Evolutionary conservation across 2,113 vertebrate species (phyloP), one percentile per base, ranked within the genome.

Genomic region (Gulo gulo): DNA sequence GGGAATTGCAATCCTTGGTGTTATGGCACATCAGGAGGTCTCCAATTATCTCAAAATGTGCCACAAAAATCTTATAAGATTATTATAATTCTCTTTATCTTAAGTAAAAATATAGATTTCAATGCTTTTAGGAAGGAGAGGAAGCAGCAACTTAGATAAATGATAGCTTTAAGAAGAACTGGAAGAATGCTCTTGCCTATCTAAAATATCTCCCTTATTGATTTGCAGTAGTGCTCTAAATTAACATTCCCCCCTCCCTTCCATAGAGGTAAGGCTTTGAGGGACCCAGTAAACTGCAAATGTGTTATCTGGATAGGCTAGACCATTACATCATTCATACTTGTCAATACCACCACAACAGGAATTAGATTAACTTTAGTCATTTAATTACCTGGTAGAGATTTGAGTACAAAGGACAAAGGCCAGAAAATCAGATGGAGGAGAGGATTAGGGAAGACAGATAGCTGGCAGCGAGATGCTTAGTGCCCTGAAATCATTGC

Each of bases 31-130:
- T 34, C 45, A 90, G 74, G 71, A 91, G 21, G 45, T 85, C 34
- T 95, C 36, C 57, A 63, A 26, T 92, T 82, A 94, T 88, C 69
- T 91, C 20, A 94, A 93, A 92, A 94, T 73, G 42, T 83, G 52
- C 94, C 57, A n/a, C 21, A 86, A 94, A 94, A 95, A 61, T 95
- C 50, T 94, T 95, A 74, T 10, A 39, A 89, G 89, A 47, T 82
- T 74, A 55, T 88, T 91, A 61, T 88, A 69, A 90, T 93, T 96
- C 20, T 79, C 10, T 26, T 76, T 81, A 88, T 89, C 21, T 81
- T 86, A 93, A 96, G n/a, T 67, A 61, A 23, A 88, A 94, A 92
- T 63, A 74, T 15, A 88, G 50, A 91, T 82, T 93, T 39, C 26
- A 91, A 45, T 83, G 13, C n/a, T 95, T 96, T 92, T 59, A 88